phyloP scores from a whole-genome alignment of 2,113 vertebrate species.

The Mus musculus region GRCm39 chr15:94539001-94539500 shows the following conservation, averaged over 20 bases:
- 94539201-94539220: background rate
- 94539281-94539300: background rate
- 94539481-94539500: background rate
- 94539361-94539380: background rate
- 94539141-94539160: background rate
- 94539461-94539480: background rate
- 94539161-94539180: background rate
- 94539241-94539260: background rate
- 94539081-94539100: background rate
- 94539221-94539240: background rate
- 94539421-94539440: background rate
- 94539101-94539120: background rate
- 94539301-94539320: background rate
- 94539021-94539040: background rate
- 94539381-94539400: background rate
- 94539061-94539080: background rate
- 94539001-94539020: background rate
- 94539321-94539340: background rate
- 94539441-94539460: background rate
- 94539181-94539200: background rate
- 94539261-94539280: slow-evolving; percentile 1
- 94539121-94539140: background rate
- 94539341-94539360: background rate
- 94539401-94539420: background rate
- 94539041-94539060: background rate